Percentiles rank a stretch among this genome's conserved stretches.
Conservation (phyloP, 2,113 vertebrate species). For the Pristiophorus japonicus region DNA sequence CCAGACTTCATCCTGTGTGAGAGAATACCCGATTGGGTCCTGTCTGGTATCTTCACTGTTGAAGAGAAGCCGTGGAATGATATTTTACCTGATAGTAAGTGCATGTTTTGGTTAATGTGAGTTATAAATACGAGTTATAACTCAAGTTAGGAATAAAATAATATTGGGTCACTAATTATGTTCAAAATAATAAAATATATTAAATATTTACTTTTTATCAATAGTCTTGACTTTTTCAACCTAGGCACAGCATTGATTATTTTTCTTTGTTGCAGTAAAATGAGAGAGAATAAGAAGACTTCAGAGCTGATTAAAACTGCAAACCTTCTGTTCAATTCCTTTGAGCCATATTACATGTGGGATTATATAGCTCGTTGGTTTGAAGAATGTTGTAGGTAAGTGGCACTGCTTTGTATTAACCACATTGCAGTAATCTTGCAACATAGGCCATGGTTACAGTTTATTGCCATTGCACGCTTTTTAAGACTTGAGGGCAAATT, state of each 20-base stretch:
- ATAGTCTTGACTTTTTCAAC: background rate
- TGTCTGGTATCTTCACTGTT: background rate
- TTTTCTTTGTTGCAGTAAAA: slow-evolving; percentile 68
- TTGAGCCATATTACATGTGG: slow-evolving; percentile 99
- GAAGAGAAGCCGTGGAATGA: background rate
- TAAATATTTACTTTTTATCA: background rate
- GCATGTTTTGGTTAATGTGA: background rate
- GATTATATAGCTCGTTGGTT: slow-evolving; percentile 97
- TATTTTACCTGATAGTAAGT: background rate
- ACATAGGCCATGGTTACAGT: background rate
- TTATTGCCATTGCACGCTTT: background rate
- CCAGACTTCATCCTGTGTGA: background rate
- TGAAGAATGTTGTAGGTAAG: slow-evolving; percentile 94
- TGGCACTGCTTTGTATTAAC: slow-evolving; percentile 30
- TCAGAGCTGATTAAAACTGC: slow-evolving; percentile 97
- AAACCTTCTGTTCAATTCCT: slow-evolving; percentile 97
- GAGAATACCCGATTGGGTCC: no score
- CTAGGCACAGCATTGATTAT: slow-evolving; percentile 24
- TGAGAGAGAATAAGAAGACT: slow-evolving; percentile 95
- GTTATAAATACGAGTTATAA: no score
- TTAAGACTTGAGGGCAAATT: background rate
- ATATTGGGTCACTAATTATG: background rate
- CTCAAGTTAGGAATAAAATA: background rate
- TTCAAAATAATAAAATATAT: background rate
- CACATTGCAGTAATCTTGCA: background rate